Conservation (phyloP, 2,888 invertebrate species). For the Encarsia formosa region DNA sequence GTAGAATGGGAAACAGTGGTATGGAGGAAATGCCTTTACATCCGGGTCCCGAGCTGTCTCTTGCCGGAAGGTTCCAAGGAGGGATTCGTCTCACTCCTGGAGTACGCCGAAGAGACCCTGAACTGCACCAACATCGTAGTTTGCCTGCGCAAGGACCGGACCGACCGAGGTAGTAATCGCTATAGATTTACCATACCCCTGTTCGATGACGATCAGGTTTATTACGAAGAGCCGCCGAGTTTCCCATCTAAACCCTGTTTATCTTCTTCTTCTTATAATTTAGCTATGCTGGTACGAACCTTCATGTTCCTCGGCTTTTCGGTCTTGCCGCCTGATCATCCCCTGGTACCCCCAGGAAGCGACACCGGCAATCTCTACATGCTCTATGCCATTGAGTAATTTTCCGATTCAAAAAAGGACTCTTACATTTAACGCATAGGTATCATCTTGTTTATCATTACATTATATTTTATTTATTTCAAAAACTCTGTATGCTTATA, state of each 20-base stretch:
- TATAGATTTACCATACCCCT: slow-evolving; percentile 15
- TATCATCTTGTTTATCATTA: too few species aligned
- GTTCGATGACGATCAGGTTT: slow-evolving; percentile 28
- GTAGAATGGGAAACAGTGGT: slow-evolving; percentile 84
- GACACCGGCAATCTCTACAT: slow-evolving; percentile 64
- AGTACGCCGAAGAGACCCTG: slow-evolving; percentile 92
- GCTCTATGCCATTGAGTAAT: slow-evolving; percentile 56
- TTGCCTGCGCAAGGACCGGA: slow-evolving; percentile 77
- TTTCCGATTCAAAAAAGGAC: slow-evolving; percentile 31
- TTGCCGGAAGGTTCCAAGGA: slow-evolving; percentile 91
- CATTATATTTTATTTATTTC: too few species aligned
- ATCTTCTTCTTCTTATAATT: slow-evolving; percentile 28
- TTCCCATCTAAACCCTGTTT: slow-evolving; percentile 30
- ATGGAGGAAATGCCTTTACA: slow-evolving; percentile 75
- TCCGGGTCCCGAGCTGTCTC: slow-evolving; percentile 82
- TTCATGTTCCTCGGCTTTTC: slow-evolving; percentile 97
- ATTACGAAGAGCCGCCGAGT: slow-evolving; percentile 18
- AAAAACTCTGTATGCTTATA: too few species aligned
- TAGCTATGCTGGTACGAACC: slow-evolving; percentile 81
- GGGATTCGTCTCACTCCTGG: slow-evolving; percentile 87
- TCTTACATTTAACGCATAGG: slow-evolving; percentile 46
- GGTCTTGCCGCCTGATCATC: slow-evolving; percentile 77
- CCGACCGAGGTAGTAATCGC: slow-evolving; percentile 63
- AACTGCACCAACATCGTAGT: slow-evolving; percentile 75
- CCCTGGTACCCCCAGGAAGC: slow-evolving; percentile 65